Base-by-base conservation (phyloP, 2,113 vertebrate genomes). In the Motacilla tschutschensis region DNA sequence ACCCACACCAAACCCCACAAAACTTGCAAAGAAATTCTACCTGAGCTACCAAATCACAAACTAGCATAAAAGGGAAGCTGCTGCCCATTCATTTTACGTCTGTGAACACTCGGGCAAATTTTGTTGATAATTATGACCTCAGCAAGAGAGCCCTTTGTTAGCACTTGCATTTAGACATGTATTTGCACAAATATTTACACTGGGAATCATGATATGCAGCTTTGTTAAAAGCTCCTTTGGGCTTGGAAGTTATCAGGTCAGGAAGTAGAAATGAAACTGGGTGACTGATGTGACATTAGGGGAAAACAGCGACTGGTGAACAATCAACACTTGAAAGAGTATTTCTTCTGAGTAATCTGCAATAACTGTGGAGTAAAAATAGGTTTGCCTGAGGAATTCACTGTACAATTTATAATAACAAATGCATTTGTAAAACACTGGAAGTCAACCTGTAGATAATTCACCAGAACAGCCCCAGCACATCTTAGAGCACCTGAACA, bases 161-260 rank as follows among this genome's bases (percentile, higher is more conserved):
- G 46, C 31, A 46, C 48, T 83, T 78, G 48, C 33, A 71, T 44
- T 93, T 38, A 55, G 36, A 35, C 58, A 25, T 38, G 36, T 41
- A 69, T 80, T 77, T 83, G 85, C 57, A 82, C 69, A 92, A 90
- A 87, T 89, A 90, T 92, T 92, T 90, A 72, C 48, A 64, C 46
- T 40, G n/a, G 41, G n/a, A 91, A 58, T 31, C 35, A 14, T 14
- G 54, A 87, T 50, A 65, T 12, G n/a, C 22, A 78, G 53, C 76
- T 87, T 89, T 89, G 51, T 79, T 63, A 83, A 86, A 92, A 89
- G 71, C 24, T 91, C 40, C 40, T 82, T 79, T 63, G 47, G 35
- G 28, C 21, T 88, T 84, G 51, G 25, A 79, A 77, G 16, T 76
- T 79, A 90, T 44, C 81, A 91, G 57, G 36, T 87, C 57, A 76